Base-by-base conservation (phyloP, 2,888 invertebrate species). In the Dasypolia templi region DNA sequence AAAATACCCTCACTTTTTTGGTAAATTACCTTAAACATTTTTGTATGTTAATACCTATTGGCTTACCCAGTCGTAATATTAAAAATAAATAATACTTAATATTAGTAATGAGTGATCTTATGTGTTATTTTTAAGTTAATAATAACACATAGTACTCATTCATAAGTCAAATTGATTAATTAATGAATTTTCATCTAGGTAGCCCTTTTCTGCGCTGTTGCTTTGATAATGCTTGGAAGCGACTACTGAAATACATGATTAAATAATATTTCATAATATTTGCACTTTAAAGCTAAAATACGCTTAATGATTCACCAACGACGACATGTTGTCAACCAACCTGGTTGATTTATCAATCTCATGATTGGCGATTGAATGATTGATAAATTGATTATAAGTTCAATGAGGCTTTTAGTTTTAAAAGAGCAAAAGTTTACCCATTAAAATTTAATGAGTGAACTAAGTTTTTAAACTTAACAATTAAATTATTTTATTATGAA, bases 11-110 rank as follows among this genome's bases (percentile, higher is more conserved):
- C 53, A 65, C 35, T 17, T 12, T 59, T 71, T 56, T 35, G 44
- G 69, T 67, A 66, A 76, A 59, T 29, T n/a, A 64, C 32, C 51
- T 64, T 49, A 70, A 71, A 44, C 63, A 68, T 72, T 78, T 84
- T 86, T 86, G 49, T 82, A 84, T 75, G 55, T 75, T 81, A 82
- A 35, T 79, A 55, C 46, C 39, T 77, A 69, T 75, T 77, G 77
- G 44, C 66, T 59, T 79, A 85, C 59, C 73, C 81, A 72, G 35
- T 77, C 61, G 62, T 63, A 77, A 66, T 69, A 69, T 73, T 71
- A 63, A 73, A 75, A 26, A 55, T 58, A 77, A 73, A 62, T 71
- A 67, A 77, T 74, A 79, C 69, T 83, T 81, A 82, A 58, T 82
- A 63, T n/a, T n/a, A n/a, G n/a, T n/a, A n/a, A n/a, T n/a, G n/a